Conservation (phyloP, 2,888 invertebrate genomes). For the Griposia aprilina region DNA sequence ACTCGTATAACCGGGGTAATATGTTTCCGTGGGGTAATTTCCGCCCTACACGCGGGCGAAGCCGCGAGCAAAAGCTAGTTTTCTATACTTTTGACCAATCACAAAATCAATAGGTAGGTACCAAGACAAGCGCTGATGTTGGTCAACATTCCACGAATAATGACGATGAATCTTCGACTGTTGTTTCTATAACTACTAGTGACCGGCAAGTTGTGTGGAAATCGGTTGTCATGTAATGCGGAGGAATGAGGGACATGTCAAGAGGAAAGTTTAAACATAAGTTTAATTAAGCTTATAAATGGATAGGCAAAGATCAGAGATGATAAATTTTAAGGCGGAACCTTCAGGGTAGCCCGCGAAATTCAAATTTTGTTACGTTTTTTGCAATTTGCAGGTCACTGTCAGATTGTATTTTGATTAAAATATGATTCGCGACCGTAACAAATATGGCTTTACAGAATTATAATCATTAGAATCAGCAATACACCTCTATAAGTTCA, state of each 20-base stretch:
- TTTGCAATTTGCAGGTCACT: no score
- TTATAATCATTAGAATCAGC: no score
- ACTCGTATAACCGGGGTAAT: background rate
- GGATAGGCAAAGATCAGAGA: no score
- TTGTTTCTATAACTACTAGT: background rate
- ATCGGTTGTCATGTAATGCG: background rate
- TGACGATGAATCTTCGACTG: background rate
- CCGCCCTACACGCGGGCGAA: background rate
- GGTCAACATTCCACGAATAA: background rate
- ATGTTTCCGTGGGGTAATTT: background rate
- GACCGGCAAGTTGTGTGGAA: conserved; percentile 13
- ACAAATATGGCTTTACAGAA: no score
- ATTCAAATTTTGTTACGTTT: no score
- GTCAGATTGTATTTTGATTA: no score
- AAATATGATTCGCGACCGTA: no score
- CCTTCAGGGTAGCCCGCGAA: no score
- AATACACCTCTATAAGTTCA: no score
- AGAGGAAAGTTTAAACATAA: background rate
- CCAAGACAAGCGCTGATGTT: background rate
- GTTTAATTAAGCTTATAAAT: no score
- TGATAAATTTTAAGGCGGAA: no score
- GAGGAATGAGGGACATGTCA: background rate
- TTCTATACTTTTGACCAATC: conserved; percentile 12
- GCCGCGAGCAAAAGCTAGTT: background rate
- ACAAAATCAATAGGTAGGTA: conserved; percentile 1